Percentiles rank a stretch among this genome's conserved stretches.
Evolutionary conservation across 2,888 invertebrate species (phyloP).

Genomic region (Phoronis australis): DNA sequence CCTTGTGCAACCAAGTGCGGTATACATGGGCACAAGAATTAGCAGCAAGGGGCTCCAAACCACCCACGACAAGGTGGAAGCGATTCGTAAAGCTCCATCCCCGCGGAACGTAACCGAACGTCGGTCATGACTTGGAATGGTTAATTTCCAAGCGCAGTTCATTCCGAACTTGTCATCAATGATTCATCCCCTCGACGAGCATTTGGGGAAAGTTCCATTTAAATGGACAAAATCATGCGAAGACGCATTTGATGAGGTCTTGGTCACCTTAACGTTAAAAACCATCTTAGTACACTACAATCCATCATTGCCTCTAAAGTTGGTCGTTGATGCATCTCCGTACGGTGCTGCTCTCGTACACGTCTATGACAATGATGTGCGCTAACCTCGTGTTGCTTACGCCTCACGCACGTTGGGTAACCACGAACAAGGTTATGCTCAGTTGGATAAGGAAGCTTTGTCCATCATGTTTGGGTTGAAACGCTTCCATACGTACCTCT

Average conservation of each 20-base stretch:
- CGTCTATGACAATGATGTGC: slow-evolving; percentile 10
- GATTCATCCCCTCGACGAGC: slow-evolving; percentile 5
- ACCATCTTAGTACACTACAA: slow-evolving; percentile 9
- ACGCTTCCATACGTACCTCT: slow-evolving; percentile 2
- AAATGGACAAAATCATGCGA: slow-evolving; percentile 3
- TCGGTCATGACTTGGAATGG: slow-evolving; percentile 10
- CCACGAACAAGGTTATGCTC: not conserved
- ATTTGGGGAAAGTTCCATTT: slow-evolving; percentile 5
- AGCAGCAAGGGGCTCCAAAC: slow-evolving; percentile 5
- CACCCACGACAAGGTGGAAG: slow-evolving; percentile 9
- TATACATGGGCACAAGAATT: slow-evolving; percentile 4
- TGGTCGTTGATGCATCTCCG: slow-evolving; percentile 7
- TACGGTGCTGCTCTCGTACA: slow-evolving; percentile 12
- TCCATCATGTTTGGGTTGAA: slow-evolving; percentile 4
- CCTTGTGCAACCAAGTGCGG: slow-evolving; percentile 3
- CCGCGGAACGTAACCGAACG: slow-evolving; percentile 9
- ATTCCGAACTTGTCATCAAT: slow-evolving; percentile 8
- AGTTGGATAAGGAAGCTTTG: slow-evolving; percentile 10
- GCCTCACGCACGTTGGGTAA: slow-evolving; percentile 24
- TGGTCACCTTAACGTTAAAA: not conserved
- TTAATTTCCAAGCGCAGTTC: slow-evolving; percentile 12
- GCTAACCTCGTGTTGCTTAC: slow-evolving; percentile 46
- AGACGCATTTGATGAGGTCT: not conserved
- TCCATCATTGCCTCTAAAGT: not conserved
- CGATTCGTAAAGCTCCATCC: slow-evolving; percentile 8